These are phyloP conservation scores for Pampus argenteus DNA, from an alignment of 2,797 vertebrate species.

Conservation along the genomic window DNA sequence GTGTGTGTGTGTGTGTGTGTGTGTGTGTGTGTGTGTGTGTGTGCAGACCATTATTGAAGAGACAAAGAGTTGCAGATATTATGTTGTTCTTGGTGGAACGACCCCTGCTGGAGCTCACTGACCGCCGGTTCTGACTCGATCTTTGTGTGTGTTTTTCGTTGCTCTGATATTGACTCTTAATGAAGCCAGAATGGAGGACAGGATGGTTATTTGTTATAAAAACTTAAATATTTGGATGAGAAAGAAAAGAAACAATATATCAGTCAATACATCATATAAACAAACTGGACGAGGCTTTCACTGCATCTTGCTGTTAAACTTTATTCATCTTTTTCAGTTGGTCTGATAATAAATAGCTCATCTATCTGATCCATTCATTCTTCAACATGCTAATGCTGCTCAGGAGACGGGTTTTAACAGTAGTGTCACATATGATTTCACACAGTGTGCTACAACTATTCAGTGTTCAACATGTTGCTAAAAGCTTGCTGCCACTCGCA, in stretches of 20 bases:
- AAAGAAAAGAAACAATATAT: neutral
- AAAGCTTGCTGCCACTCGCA: neutral
- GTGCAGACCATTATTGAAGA: constrained; percentile 29
- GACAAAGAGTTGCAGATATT: constrained; percentile 36
- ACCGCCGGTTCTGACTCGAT: neutral
- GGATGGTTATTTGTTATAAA: too few species aligned
- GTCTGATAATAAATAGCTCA: too few species aligned
- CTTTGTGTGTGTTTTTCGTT: neutral
- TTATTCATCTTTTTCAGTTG: too few species aligned
- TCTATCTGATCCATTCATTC: too few species aligned
- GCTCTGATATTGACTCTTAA: neutral
- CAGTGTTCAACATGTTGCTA: neutral
- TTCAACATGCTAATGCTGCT: too few species aligned
- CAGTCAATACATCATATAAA: too few species aligned
- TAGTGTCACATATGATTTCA: neutral
- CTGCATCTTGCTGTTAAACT: too few species aligned
- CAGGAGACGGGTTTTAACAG: too few species aligned
- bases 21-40: constrained; percentile 7
- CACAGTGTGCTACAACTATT: neutral
- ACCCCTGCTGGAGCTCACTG: neutral
- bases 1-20: constrained; percentile 17
- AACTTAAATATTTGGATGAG: too few species aligned
- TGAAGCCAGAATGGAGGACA: too few species aligned
- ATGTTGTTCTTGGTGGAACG: constrained; percentile 10
- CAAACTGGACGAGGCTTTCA: too few species aligned